Base-by-base conservation (phyloP, 1,140 invertebrate genomes). In the Hormaphis cornu region DNA sequence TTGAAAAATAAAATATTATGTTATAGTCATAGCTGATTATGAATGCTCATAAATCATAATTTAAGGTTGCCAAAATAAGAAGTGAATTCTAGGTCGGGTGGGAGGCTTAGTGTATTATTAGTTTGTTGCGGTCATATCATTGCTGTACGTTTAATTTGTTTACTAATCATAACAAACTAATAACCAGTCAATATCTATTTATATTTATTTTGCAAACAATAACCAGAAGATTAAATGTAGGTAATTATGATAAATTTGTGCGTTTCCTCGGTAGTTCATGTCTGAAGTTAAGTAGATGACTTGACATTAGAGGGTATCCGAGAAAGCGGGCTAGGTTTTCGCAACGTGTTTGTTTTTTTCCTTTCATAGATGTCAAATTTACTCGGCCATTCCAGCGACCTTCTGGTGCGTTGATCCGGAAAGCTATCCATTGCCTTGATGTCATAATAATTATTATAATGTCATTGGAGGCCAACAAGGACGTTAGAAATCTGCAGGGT, bases 281-380 rank as follows among this genome's bases (percentile, higher is more conserved):
- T 33, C 44, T 66, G 44, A 66, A 44, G 61, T 66, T 66, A 66
- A 28, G 6, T 30, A 66, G 59, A 66, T 50, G 59, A 66, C 59
- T 48, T 66, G 48, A 66, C 10, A 20, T 22, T 54, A n/a, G 42
- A n/a, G 16, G 5, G 12, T 46, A 10, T 18, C 28, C 59, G 59
- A 46, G 59, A 66, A 66, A 66, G 59, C 28, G 59, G 28, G 12
- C 42, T 14, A 20, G n/a, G 12, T 66, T 48, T 66, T 66, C 44
- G 16, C 59, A 46, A 44, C 33, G 12, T 33, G 10, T 30, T 14
- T 37, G 22, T 52, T 18, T 30, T 44, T 61, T 61, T 20, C 9
- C 33, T 16, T 48, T 48, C 35, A 3, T 5, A 46, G 20, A 66
- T 50, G 42, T 50, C 48, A 48, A 30, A 46, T 22, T 35, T 46